Evolutionary conservation across 2,888 invertebrate species (phyloP).

Genomic region (Lasioglossum leucozonium): DNA sequence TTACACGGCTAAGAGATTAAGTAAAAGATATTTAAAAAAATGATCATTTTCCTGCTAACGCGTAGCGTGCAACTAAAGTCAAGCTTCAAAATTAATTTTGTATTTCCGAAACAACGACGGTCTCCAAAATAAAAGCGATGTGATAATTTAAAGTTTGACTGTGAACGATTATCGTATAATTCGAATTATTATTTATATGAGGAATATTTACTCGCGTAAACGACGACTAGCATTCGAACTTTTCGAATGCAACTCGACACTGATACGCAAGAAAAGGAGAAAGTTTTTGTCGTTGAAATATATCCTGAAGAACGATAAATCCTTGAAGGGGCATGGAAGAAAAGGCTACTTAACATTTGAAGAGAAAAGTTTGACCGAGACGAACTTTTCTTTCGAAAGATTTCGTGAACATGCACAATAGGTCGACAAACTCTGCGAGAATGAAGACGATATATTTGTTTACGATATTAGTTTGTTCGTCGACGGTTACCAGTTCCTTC

Average conservation of each 20-base stretch:
- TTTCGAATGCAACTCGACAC: slow-evolving; percentile 18
- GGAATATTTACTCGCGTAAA: not conserved
- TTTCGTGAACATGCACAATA: not conserved
- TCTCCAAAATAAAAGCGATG: not conserved
- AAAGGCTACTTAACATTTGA: not conserved
- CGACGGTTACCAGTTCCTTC: slow-evolving; percentile 50
- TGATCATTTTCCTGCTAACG: not conserved
- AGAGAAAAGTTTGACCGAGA: not conserved
- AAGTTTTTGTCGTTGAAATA: slow-evolving; percentile 37
- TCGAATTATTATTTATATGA: not conserved
- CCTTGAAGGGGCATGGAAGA: slow-evolving; percentile 10
- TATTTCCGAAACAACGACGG: not conserved
- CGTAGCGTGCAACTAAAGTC: not conserved
- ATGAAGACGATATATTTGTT: slow-evolving; percentile 29
- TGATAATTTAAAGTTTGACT: not conserved
- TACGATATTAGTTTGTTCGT: slow-evolving; percentile 52
- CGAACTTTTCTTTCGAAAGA: slow-evolving; percentile 11
- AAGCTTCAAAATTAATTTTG: not conserved
- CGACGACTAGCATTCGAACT: slow-evolving; percentile 35
- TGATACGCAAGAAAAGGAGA: slow-evolving; percentile 33
- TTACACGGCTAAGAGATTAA: not conserved
- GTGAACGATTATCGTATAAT: not conserved
- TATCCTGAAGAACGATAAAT: slow-evolving; percentile 25
- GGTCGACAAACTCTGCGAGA: slow-evolving; percentile 43
- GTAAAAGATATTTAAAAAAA: not conserved